Percentiles rank a stretch among this genome's conserved stretches.
Evolutionary conservation across 2,797 vertebrate genomes (phyloP).

Genomic region (Typhlichthys subterraneus): DNA sequence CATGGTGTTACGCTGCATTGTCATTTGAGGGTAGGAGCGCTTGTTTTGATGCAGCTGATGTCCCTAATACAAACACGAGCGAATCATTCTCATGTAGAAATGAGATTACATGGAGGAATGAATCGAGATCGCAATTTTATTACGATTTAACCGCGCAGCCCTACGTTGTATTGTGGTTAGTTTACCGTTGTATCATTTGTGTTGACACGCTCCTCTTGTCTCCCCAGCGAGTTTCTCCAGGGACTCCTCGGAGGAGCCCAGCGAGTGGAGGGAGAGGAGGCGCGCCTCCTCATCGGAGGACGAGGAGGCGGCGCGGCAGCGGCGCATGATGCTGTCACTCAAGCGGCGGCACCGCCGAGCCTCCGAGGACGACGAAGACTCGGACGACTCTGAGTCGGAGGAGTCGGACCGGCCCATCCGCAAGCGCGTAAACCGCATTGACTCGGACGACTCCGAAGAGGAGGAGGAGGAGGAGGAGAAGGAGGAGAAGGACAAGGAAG

Average conservation of each 20-base stretch:
- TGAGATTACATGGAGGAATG: too few relatives aligned
- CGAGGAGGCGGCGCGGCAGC: slow-evolving; percentile 59
- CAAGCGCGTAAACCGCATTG: slow-evolving; percentile 91
- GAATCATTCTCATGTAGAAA: too few relatives aligned
- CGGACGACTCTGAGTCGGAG: slow-evolving; percentile 76
- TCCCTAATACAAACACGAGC: too few relatives aligned
- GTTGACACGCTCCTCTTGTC: background rate
- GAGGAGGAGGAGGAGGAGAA: slow-evolving; percentile 66
- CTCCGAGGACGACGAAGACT: slow-evolving; percentile 84
- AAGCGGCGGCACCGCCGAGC: slow-evolving; percentile 76
- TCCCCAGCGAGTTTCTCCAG: slow-evolving; percentile 66
- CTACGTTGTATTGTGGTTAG: too few relatives aligned
- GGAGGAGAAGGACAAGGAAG: slow-evolving; percentile 56
- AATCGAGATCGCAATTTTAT: too few relatives aligned
- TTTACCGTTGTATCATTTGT: too few relatives aligned
- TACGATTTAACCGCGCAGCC: too few relatives aligned
- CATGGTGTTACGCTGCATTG: too few relatives aligned
- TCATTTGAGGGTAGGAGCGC: too few relatives aligned
- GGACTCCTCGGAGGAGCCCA: slow-evolving; percentile 72
- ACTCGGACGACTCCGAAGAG: slow-evolving; percentile 86
- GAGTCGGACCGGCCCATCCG: slow-evolving; percentile 82
- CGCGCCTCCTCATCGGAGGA: slow-evolving; percentile 67
- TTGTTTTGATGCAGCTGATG: too few relatives aligned
- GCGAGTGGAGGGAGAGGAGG: slow-evolving; percentile 51
- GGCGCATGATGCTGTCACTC: slow-evolving; percentile 56